These are phyloP conservation scores for Mesitornis unicolor DNA, from an alignment of 2,113 vertebrate species.

Conservation along the genomic window DNA sequence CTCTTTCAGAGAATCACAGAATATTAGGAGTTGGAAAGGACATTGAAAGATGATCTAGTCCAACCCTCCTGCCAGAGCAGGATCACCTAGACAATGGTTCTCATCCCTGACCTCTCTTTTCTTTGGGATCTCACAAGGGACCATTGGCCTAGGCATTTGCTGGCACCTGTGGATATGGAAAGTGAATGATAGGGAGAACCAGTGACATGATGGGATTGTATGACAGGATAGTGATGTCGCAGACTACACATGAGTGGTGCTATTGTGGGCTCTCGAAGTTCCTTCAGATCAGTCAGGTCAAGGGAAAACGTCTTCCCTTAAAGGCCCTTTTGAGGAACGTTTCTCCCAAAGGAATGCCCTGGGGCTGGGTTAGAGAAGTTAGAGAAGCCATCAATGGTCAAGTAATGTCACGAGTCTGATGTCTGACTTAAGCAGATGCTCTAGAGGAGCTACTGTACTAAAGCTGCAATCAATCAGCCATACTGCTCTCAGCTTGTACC, in stretches of 20 bases:
- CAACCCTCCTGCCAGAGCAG: no score
- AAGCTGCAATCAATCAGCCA: not conserved
- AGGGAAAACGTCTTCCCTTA: not conserved
- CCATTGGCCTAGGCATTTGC: fast-evolving
- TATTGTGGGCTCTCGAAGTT: not conserved
- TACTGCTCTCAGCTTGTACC: not conserved
- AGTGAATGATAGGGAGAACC: not conserved
- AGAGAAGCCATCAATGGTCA: not conserved
- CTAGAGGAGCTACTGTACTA: not conserved
- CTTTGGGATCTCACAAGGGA: not conserved
- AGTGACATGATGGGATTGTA: fast-evolving
- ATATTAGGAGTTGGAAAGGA: no score
- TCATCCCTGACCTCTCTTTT: not conserved
- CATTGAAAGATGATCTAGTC: no score
- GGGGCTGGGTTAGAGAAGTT: not conserved
- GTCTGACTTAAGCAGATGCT: not conserved
- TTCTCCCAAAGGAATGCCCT: fast-evolving
- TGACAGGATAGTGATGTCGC: not conserved
- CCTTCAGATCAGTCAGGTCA: not conserved
- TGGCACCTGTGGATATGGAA: not conserved
- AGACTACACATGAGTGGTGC: not conserved
- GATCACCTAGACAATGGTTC: no score
- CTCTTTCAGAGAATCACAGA: no score
- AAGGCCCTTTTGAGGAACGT: fast-evolving
- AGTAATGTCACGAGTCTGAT: not conserved